Percentiles rank a stretch among this genome's conserved stretches.
These are phyloP conservation scores for Dryocosmus kuriphilus DNA, from an alignment of 2,888 invertebrate genomes.

Conservation along the genomic window DNA sequence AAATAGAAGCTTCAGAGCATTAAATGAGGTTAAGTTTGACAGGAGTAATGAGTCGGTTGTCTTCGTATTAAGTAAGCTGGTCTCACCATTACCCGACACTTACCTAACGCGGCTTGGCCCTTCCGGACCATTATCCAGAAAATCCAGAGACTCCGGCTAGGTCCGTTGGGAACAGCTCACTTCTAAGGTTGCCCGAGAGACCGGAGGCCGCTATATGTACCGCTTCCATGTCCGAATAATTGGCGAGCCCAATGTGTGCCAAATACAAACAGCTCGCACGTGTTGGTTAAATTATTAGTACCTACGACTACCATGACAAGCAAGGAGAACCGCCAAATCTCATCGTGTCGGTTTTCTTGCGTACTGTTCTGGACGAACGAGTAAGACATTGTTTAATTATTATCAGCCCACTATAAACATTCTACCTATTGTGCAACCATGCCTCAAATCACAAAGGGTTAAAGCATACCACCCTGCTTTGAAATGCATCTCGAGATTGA, in stretches of 20 bases:
- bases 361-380: neutral
- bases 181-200: constrained; percentile 1
- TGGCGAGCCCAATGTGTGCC: constrained; percentile 27
- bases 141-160: neutral
- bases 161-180: constrained; percentile 11
- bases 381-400: neutral
- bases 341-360: constrained; percentile 15
- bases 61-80: constrained; percentile 13
- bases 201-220: neutral
- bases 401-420: neutral
- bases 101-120: neutral
- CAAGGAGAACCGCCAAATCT: too few species aligned
- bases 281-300: constrained; percentile 14
- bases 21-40: constrained; percentile 25
- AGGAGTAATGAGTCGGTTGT: constrained; percentile 17
- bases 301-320: neutral
- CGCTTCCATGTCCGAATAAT: constrained; percentile 33
- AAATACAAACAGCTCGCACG: constrained; percentile 33
- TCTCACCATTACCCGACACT: constrained; percentile 2
- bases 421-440: neutral
- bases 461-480: neutral
- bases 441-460: neutral
- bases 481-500: neutral
- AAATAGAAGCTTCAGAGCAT: constrained; percentile 7
- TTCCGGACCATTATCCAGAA: constrained; percentile 21